Base-by-base conservation (phyloP, 2,888 invertebrate species). In the Pogonocherus hispidulus region DNA sequence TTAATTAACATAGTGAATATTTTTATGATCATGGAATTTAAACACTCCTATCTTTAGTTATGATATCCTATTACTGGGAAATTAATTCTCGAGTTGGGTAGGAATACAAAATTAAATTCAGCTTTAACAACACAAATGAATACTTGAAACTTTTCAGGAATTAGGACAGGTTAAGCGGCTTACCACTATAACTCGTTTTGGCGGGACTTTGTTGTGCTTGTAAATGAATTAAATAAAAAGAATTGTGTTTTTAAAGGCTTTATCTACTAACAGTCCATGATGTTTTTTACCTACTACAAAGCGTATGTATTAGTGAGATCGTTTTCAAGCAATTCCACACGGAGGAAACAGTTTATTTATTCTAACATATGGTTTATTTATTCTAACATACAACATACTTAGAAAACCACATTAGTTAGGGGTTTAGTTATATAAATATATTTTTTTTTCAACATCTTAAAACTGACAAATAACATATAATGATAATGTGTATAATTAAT, bases 11-110 rank as follows among this genome's bases (percentile, higher is more conserved):
- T 55, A 35, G 55, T 37, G 18, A 20, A 37, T 18, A 22, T 55
- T 55, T 55, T 55, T 55, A 41, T 55, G 41, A 55, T 55, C 23
- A 37, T 22, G 35, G 27, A 55, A 55, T 55, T 54, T 54, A 54
- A 54, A 20, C 54, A 37, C 14, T 41, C 16, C 41, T 41, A n/a
- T 37, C 55, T 11, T 19, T 22, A 20, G 20, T 20, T 37, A 55
- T 52, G 19, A 18, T 55, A 55, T 37, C 37, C 35, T 55, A 55
- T 55, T 55, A 55, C 20, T 14, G 19, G 9, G 55, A 55, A 55
- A 55, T 41, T 37, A 55, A 55, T 55, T 37, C 35, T 19, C 41
- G 37, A 54, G 54, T 19, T 19, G 41, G 55, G 18, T 37, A 41
- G 55, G 37, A 37, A 41, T 41, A 41, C 37, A 55, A 55, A 55